Evolutionary conservation across 1,140 invertebrate genomes (phyloP), one percentile per base, ranked within the genome.

Genomic region (Trachymyrmex septentrionalis): DNA sequence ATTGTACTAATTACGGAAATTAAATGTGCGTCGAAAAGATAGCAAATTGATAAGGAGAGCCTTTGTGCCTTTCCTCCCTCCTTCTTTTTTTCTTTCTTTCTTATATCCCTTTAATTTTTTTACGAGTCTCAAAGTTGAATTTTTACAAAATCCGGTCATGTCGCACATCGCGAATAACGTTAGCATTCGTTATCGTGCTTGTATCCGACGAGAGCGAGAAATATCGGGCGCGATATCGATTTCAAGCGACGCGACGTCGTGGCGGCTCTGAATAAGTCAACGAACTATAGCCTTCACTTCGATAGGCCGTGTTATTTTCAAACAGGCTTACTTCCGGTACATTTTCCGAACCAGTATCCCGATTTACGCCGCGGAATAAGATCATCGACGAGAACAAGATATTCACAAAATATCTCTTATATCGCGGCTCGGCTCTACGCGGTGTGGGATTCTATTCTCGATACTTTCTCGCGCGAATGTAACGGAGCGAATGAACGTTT

Each of bases 191-290:
- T 81, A 71, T 81, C 77, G 24, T 6, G 48, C 48, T 38, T 44
- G 64, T 71, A 71, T 81, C 77, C 48, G 48, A 30, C 77, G 48
- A 61, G 55, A 76, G 55, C 73, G 73, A 55, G 64, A 81, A 81
- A 81, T 81, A 81, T 81, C 77, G 30, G 77, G 4, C 64, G 48
- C 64, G 50, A 81, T 81, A 81, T 81, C 77, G 77, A 81, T 81
- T 81, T 81, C 77, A 71, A 48, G 16, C 48, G 77, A 81, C 64
- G 77, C 76, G 61, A 78, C 64, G 38, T 55, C 76, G 76, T 66
- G 67, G 77, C 77, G 48, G 64, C n/a, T 57, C 64, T 81, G 77
- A 81, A 81, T 81, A 81, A 81, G 77, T 81, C 77, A 81, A 81
- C 77, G 77, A 81, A 81, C 77, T 81, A 55, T 55, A 81, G 77